Evolutionary conservation across 2,797 vertebrate genomes (phyloP).

Genomic region (Zalophus californianus): DNA sequence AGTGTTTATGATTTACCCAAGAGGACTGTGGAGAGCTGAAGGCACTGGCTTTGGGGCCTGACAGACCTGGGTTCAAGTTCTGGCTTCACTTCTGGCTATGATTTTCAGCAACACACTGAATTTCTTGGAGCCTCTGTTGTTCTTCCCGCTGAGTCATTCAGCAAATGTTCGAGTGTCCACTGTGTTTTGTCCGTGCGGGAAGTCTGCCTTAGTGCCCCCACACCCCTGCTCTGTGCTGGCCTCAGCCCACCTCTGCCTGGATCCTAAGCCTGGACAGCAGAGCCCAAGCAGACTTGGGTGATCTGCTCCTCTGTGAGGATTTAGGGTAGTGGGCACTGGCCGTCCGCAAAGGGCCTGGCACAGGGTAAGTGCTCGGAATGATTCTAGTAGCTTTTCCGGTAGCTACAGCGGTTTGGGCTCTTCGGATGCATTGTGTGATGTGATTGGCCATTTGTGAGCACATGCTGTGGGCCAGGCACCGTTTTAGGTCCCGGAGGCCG

Average conservation of each 20-base stretch:
- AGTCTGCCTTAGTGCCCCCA: neutral
- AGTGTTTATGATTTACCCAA: neutral
- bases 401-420: neutral
- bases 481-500: neutral
- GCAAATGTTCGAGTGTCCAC: neutral
- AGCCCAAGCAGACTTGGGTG: neutral
- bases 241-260: neutral
- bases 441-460: neutral
- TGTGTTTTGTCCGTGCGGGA: neutral
- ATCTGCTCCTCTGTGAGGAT: neutral
- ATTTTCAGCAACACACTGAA: neutral
- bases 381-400: neutral
- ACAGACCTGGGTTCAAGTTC: neutral
- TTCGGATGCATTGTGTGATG: fast-evolving
- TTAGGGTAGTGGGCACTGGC: fast-evolving
- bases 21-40: neutral
- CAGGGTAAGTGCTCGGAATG: neutral
- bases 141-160: neutral
- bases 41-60: neutral
- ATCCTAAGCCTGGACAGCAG: neutral
- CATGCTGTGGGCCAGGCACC: neutral
- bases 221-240: too few relatives aligned
- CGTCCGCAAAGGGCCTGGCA: neutral
- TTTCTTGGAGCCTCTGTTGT: neutral
- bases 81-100: neutral